A percentile compares a stretch with the other conserved stretches of the same genome.
Conservation (phyloP, 1,140 invertebrate genomes). For the Drosophila azteca region DNA sequence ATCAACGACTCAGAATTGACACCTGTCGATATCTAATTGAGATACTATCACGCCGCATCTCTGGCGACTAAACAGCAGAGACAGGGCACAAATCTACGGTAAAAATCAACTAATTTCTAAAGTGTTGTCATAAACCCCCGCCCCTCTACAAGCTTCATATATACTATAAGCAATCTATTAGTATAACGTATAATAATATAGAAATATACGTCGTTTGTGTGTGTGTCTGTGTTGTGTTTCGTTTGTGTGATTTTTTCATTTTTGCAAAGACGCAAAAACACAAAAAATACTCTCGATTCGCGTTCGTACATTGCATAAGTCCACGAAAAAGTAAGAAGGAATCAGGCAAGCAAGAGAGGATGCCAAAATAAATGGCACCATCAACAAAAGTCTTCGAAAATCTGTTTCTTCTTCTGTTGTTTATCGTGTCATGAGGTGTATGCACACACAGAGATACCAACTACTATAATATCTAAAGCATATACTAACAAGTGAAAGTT, state of each 20-base stretch:
- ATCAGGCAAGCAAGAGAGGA: conserved; percentile 42
- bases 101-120: no score
- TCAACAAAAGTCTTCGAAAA: conserved; percentile 42
- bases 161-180: no score
- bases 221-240: conserved; percentile 7
- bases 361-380: conserved; percentile 4
- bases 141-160: no score
- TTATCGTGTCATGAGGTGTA: conserved; percentile 30
- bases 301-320: conserved; percentile 68
- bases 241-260: conserved; percentile 43
- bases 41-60: no score
- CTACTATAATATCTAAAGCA: conserved; percentile 3
- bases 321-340: conserved; percentile 53
- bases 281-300: conserved; percentile 39
- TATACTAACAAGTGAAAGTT: conserved; percentile 51
- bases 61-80: no score
- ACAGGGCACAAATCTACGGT: no score
- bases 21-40: no score
- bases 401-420: conserved; percentile 26
- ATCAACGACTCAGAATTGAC: no score
- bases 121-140: no score
- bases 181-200: neutral
- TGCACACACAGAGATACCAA: conserved; percentile 6
- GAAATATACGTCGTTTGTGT: conserved; percentile 5
- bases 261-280: conserved; percentile 72